These are phyloP conservation scores for Beroe forskalii DNA, from an alignment of 37 sponge, comb jelly and placozoan genomes.

Conservation along the genomic window DNA sequence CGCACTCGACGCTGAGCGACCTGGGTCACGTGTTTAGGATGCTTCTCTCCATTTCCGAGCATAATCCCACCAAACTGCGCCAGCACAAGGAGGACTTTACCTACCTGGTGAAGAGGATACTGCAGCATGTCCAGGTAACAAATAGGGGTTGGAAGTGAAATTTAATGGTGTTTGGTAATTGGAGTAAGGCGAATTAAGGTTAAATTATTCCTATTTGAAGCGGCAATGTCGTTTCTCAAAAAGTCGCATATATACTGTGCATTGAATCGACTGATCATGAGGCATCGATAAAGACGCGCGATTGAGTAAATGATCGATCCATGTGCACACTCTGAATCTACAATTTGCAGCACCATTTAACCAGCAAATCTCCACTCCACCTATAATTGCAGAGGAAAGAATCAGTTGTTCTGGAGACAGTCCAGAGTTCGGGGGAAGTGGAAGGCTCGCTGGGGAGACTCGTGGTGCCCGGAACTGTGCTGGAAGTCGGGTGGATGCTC, in stretches of 20 bases:
- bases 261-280: too few species aligned
- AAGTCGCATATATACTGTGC: too few species aligned
- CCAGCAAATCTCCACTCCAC: too few species aligned
- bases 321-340: too few species aligned
- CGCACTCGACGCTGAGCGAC: background rate
- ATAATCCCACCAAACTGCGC: slow-evolving; percentile 41
- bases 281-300: too few species aligned
- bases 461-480: slow-evolving; percentile 19
- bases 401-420: slow-evolving; percentile 19
- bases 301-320: too few species aligned
- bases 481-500: slow-evolving; percentile 16
- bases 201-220: too few species aligned
- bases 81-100: slow-evolving; percentile 45
- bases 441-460: background rate
- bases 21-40: slow-evolving; percentile 22
- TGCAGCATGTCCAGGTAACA: slow-evolving; percentile 36
- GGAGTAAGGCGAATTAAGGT: too few species aligned
- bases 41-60: slow-evolving; percentile 4
- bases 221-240: too few species aligned
- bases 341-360: too few species aligned
- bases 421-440: background rate
- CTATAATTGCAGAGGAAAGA: background rate
- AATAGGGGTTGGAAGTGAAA: too few species aligned
- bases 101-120: background rate
- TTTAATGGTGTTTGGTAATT: too few species aligned